A percentile compares a stretch with the other conserved stretches of the same genome.
Evolutionary conservation across 2,888 invertebrate genomes (phyloP).

Genomic region (Tricholauxania praeusta): DNA sequence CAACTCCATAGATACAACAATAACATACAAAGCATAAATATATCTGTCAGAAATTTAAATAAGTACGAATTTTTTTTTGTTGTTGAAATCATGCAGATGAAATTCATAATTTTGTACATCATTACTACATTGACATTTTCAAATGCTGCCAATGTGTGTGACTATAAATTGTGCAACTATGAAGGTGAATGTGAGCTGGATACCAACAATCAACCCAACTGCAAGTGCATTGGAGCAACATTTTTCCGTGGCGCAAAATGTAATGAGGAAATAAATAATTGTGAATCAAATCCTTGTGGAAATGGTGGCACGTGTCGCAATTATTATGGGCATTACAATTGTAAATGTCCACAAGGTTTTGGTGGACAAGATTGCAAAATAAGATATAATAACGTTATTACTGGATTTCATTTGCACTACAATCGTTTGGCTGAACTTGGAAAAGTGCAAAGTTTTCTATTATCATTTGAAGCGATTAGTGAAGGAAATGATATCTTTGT

Average conservation of each 20-base stretch:
- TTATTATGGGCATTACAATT: conserved; percentile 47
- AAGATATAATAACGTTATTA: conserved; percentile 30
- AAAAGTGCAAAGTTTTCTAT: conserved; percentile 40
- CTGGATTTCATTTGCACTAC: conserved; percentile 47
- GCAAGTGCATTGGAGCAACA: conserved; percentile 46
- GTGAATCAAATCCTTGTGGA: conserved; percentile 47
- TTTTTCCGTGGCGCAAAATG: conserved; percentile 47
- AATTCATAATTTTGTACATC: background rate
- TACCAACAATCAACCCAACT: conserved; percentile 24
- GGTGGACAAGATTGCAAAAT: conserved; percentile 46
- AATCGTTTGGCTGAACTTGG: conserved; percentile 49
- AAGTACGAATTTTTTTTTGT: too few relatives aligned
- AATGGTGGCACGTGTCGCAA: conserved; percentile 47
- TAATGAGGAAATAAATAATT: conserved; percentile 41
- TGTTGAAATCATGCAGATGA: too few relatives aligned
- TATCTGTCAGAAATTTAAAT: too few relatives aligned
- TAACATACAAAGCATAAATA: too few relatives aligned
- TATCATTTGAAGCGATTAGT: conserved; percentile 43
- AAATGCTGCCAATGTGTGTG: conserved; percentile 30
- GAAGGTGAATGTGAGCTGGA: conserved; percentile 46
- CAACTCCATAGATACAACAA: too few relatives aligned
- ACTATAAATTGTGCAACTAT: conserved; percentile 46
- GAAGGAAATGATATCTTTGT: background rate
- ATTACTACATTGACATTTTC: background rate
- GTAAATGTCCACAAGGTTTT: conserved; percentile 39